Conservation (phyloP, 2,888 invertebrate genomes). For the Galerucella nymphaeae region DNA sequence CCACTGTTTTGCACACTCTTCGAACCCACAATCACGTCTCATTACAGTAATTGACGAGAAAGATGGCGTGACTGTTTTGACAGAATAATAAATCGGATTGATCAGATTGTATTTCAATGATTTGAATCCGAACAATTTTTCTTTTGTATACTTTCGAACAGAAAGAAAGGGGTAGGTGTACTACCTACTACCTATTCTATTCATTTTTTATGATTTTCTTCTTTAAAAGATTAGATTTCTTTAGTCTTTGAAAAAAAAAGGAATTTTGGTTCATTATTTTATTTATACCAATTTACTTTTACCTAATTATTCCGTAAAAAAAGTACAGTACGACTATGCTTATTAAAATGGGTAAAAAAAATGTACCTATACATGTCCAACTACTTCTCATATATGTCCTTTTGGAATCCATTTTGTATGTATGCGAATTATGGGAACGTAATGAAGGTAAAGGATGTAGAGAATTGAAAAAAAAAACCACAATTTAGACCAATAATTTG, state of each 20-base stretch:
- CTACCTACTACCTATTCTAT: conserved; percentile 3
- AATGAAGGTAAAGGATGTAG: not conserved
- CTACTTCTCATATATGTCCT: not conserved
- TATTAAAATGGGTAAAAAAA: not conserved
- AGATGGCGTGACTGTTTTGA: conserved; percentile 61
- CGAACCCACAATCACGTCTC: conserved; percentile 59
- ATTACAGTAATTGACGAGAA: conserved; percentile 64
- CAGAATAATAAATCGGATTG: conserved; percentile 62
- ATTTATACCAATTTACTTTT: no score
- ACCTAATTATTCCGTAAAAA: no score
- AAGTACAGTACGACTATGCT: not conserved
- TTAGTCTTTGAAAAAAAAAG: not conserved
- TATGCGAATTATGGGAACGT: not conserved
- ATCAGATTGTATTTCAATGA: conserved; percentile 64
- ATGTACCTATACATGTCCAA: not conserved
- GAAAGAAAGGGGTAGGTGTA: conserved; percentile 33
- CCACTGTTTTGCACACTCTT: conserved; percentile 35
- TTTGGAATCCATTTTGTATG: conserved; percentile 13
- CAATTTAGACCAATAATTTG: conserved; percentile 11
- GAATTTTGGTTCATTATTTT: no score
- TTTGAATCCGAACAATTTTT: conserved; percentile 54
- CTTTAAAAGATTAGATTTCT: conserved; percentile 10
- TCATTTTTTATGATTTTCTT: conserved; percentile 11
- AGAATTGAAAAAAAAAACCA: not conserved
- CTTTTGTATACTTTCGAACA: conserved; percentile 49